A percentile compares a stretch with the other conserved stretches of the same genome.
These are phyloP conservation scores for Horisme vitalbata DNA, from an alignment of 2,888 invertebrate species.

Conservation along the genomic window DNA sequence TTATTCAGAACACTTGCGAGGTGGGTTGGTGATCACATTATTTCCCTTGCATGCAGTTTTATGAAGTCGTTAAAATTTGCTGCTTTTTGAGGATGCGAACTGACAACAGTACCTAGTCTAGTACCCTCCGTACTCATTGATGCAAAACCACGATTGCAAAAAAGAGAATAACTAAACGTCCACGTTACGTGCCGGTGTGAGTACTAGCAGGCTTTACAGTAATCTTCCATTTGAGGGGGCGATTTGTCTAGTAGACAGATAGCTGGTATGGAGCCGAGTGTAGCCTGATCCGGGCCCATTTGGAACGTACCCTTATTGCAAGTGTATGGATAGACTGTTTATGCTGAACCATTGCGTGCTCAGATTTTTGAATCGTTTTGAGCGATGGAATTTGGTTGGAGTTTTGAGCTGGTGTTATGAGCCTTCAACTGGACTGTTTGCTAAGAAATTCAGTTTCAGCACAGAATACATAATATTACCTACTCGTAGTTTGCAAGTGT, in stretches of 20 bases:
- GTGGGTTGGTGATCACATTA: too few species aligned
- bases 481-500: too few species aligned
- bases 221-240: constrained; percentile 74
- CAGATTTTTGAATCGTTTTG: constrained; percentile 20
- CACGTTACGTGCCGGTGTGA: constrained; percentile 36
- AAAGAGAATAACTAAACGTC: background rate
- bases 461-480: too few species aligned
- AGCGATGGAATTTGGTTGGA: constrained; percentile 6
- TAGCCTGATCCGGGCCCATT: constrained; percentile 42
- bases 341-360: constrained; percentile 31
- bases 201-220: constrained; percentile 47
- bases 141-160: too few species aligned
- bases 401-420: constrained; percentile 5
- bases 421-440: too few species aligned
- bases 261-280: constrained; percentile 44
- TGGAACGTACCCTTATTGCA: constrained; percentile 32
- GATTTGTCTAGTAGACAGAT: constrained; percentile 74
- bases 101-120: too few species aligned
- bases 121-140: too few species aligned
- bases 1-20: too few species aligned
- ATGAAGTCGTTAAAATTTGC: too few species aligned
- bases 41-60: too few species aligned
- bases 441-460: too few species aligned
- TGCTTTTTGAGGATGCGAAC: too few species aligned
- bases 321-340: constrained; percentile 27